Percentiles rank a stretch among this genome's conserved stretches.
Conservation (phyloP, 2,113 vertebrate species). For the Crocuta crocuta region DNA sequence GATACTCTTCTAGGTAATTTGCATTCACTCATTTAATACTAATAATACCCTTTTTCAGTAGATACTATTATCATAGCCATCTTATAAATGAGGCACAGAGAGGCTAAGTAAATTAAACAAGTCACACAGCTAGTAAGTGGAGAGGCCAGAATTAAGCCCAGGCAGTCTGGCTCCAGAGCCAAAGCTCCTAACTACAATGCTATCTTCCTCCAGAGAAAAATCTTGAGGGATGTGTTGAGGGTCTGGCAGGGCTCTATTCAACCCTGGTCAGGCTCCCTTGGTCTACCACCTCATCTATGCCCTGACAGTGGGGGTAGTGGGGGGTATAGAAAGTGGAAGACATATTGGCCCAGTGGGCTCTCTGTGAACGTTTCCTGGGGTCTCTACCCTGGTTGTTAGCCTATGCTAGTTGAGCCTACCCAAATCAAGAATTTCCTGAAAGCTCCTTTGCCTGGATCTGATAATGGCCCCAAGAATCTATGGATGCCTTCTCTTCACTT, state of each 20-base stretch:
- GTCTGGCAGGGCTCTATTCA: neutral
- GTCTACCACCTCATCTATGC: neutral
- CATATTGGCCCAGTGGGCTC: neutral
- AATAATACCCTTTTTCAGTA: neutral
- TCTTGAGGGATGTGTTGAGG: neutral
- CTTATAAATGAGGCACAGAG: neutral
- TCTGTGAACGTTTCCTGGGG: neutral
- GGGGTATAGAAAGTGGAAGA: neutral
- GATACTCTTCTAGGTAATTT: neutral
- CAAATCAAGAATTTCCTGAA: constrained; percentile 33
- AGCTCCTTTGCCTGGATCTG: neutral
- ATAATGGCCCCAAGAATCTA: neutral
- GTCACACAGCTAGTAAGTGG: neutral
- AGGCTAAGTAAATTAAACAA: neutral
- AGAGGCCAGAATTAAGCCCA: neutral
- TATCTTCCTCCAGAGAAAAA: neutral
- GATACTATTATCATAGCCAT: neutral
- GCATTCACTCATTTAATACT: neutral
- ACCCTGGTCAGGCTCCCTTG: neutral
- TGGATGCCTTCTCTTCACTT: neutral
- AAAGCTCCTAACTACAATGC: neutral
- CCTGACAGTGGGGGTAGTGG: neutral
- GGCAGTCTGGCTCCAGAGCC: neutral
- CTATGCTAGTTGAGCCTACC: neutral
- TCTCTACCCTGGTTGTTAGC: neutral